Percentiles rank a stretch among this genome's conserved stretches.
Conservation (phyloP, 92 coral and sea anemone genomes). For the Phenganax subtilis region DNA sequence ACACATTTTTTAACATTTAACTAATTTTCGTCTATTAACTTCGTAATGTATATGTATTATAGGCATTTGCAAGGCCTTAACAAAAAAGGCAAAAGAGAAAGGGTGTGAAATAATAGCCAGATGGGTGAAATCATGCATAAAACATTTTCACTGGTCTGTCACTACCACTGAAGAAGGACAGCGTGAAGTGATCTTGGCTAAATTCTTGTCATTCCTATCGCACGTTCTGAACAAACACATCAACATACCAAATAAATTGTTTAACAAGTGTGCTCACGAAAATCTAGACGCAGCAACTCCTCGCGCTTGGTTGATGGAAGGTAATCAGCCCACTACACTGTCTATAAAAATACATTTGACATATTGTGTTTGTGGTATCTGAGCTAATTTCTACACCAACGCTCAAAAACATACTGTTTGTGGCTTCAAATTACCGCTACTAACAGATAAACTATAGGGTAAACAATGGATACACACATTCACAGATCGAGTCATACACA, state of each 20-base stretch:
- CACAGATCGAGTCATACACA: no score
- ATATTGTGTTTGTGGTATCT: no score
- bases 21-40: no score
- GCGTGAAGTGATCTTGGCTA: not conserved
- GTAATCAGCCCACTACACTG: not conserved
- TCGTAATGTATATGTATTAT: no score
- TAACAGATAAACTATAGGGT: no score
- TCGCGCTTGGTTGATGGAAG: slow-evolving; percentile 4
- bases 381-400: no score
- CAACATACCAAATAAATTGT: not conserved
- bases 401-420: no score
- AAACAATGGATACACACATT: no score
- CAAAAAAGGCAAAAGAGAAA: not conserved
- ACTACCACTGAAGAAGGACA: not conserved
- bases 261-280: not conserved
- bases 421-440: no score
- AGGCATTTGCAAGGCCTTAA: not conserved
- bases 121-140: not conserved
- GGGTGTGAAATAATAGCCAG: not conserved
- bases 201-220: not conserved
- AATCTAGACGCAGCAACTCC: not conserved
- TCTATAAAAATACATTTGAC: no score
- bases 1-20: no score
- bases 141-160: not conserved
- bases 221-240: not conserved